Percentiles rank a stretch among this genome's conserved stretches.
Evolutionary conservation across 2,888 invertebrate species (phyloP).

Genomic region (Amblyjoppa proteus): DNA sequence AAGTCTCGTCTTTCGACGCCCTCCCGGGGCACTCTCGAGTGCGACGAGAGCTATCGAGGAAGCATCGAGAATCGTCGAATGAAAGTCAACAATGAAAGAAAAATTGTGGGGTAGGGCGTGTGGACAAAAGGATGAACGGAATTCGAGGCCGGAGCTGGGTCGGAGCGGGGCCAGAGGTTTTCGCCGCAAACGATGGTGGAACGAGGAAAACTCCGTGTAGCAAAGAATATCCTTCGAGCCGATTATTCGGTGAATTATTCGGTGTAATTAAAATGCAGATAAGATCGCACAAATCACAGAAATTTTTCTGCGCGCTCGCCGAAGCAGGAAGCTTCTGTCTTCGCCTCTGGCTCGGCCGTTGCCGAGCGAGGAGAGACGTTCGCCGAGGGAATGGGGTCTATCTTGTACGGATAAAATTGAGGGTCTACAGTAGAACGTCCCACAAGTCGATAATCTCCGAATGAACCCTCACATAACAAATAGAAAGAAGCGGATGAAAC

Average conservation of each 20-base stretch:
- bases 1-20: constrained; percentile 25
- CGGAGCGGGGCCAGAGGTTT: constrained; percentile 43
- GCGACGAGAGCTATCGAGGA: constrained; percentile 38
- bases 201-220: constrained; percentile 64
- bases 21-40: constrained; percentile 22
- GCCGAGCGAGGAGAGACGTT: constrained; percentile 43
- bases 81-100: constrained; percentile 49
- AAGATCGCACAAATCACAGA: constrained; percentile 83
- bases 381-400: constrained; percentile 40
- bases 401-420: constrained; percentile 2
- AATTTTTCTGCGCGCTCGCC: constrained; percentile 78
- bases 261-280: constrained; percentile 85
- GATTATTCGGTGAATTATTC: constrained; percentile 83
- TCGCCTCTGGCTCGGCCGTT: neutral
- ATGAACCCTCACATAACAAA: neutral
- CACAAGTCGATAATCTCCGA: neutral
- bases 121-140: constrained; percentile 18
- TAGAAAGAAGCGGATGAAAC: neutral
- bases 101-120: neutral
- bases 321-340: constrained; percentile 58
- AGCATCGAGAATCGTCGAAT: constrained; percentile 51
- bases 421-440: neutral
- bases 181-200: constrained; percentile 47
- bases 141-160: constrained; percentile 49
- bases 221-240: constrained; percentile 69